phyloP scores from a whole-genome alignment of 2,888 invertebrate species.

The Stenoptilia bipunctidactyla region DNA sequence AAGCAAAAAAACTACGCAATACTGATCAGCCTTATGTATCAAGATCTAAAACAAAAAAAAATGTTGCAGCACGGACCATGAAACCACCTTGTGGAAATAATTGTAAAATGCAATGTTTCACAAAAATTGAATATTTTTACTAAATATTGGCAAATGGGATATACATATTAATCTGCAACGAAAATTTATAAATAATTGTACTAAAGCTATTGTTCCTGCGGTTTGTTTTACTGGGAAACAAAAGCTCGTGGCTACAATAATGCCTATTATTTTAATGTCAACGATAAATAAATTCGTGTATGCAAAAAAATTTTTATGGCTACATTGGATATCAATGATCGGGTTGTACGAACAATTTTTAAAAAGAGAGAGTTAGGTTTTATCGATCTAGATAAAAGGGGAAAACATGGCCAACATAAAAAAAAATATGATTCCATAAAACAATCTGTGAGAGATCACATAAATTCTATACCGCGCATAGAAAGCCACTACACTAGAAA shows the following conservation, averaged over 20 bases:
- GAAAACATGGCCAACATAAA: conserved; percentile 6
- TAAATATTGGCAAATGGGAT: conserved; percentile 7
- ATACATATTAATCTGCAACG: neutral
- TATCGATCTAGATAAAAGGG: conserved; percentile 3
- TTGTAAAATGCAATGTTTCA: conserved; percentile 6
- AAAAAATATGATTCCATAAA: conserved; percentile 3
- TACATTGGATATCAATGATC: conserved; percentile 4
- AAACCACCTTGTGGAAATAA: conserved; percentile 5
- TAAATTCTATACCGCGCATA: conserved; percentile 6
- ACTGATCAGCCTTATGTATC: conserved; percentile 3
- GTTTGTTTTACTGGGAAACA: conserved; percentile 5
- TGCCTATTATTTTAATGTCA: conserved; percentile 1
- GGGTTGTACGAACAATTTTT: conserved; percentile 3
- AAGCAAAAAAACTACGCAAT: conserved; percentile 5
- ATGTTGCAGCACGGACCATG: conserved; percentile 1
- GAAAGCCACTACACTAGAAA: conserved; percentile 7
- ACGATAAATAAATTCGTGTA: conserved; percentile 1
- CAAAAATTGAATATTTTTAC: conserved; percentile 3
- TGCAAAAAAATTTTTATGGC: conserved; percentile 4
- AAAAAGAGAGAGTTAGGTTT: conserved; percentile 3
- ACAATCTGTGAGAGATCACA: conserved; percentile 3
- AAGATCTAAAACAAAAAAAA: conserved; percentile 4
- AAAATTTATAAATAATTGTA: conserved; percentile 4
- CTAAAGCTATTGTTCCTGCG: conserved; percentile 4
- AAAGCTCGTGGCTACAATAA: conserved; percentile 2